phyloP scores from a whole-genome alignment of 2,797 vertebrate genomes.

The Graptemys geographica region DNA sequence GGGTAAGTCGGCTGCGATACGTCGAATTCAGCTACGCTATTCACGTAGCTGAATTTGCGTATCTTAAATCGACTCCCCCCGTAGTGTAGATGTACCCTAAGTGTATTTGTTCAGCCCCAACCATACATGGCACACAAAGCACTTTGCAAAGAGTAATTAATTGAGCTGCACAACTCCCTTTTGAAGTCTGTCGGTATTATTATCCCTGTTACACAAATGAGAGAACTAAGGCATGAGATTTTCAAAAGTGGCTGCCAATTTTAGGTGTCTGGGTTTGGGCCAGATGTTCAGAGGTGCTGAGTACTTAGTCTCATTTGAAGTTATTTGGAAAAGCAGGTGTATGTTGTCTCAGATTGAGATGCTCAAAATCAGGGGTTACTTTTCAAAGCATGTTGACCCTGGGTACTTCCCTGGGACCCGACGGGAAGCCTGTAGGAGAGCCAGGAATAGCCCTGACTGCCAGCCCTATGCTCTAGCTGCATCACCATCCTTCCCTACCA shows the following conservation, averaged over 20 bases:
- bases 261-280: fast-evolving
- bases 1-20: too few species aligned
- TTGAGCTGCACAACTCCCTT: background rate
- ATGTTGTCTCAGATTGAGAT: background rate
- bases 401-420: fast-evolving
- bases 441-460: background rate
- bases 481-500: background rate
- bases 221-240: background rate
- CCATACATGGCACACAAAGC: conserved; percentile 42
- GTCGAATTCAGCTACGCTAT: too few species aligned
- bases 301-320: background rate
- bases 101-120: conserved; percentile 11
- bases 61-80: too few species aligned
- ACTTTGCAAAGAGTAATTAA: conserved; percentile 44
- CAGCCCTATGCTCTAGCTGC: background rate
- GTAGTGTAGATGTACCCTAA: background rate
- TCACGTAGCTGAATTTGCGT: too few species aligned
- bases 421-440: background rate
- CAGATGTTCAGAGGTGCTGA: background rate
- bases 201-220: background rate
- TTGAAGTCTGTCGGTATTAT: background rate
- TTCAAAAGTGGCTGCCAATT: background rate
- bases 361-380: background rate
- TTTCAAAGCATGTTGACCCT: fast-evolving
- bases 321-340: background rate